Evolutionary conservation across 2,797 vertebrate species (phyloP).

Genomic region (Mormyrus proboscirostris): DNA sequence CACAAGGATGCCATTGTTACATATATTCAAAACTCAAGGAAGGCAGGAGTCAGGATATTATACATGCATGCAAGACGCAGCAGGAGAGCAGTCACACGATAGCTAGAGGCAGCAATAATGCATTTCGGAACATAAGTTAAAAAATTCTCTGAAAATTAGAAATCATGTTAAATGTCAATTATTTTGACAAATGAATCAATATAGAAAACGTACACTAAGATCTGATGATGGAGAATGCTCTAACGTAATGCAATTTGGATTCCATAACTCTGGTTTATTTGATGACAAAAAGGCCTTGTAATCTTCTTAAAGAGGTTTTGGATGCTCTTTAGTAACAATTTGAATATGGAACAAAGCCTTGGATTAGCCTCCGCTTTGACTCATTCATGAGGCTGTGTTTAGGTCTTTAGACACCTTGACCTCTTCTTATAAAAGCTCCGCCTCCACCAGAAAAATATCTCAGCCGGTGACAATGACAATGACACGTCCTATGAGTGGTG

Average conservation of each 20-base stretch:
- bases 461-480: constrained; percentile 36
- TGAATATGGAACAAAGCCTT: not conserved
- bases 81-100: not conserved
- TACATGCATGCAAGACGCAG: not conserved
- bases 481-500: constrained; percentile 48
- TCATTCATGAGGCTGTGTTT: not conserved
- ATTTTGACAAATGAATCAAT: not conserved
- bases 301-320: not conserved
- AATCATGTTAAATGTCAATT: not conserved
- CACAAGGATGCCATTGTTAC: not conserved
- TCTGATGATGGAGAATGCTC: not conserved
- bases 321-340: not conserved
- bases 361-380: not conserved
- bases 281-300: not conserved
- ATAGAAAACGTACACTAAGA: not conserved
- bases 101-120: not conserved
- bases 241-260: not conserved
- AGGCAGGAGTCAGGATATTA: not conserved
- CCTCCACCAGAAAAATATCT: constrained; percentile 32
- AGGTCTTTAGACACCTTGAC: constrained; percentile 32
- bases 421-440: constrained; percentile 42
- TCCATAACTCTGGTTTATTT: not conserved
- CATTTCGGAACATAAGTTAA: not conserved
- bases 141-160: not conserved
- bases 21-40: not conserved